Evolutionary conservation across 1,140 invertebrate species (phyloP).

Genomic region (Trigoniulus corallinus): DNA sequence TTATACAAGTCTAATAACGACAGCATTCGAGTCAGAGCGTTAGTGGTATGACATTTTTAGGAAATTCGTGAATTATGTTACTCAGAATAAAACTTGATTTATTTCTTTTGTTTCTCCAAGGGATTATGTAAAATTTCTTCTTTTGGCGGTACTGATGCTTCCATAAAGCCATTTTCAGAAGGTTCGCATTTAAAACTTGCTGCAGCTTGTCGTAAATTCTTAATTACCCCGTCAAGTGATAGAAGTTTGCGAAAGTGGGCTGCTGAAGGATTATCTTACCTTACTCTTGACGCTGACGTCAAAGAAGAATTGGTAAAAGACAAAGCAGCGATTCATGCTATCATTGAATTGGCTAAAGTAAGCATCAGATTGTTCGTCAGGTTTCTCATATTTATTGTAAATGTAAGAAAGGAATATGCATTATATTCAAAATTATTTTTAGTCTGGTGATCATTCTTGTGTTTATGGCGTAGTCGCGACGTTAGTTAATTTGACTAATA

Average conservation of each 20-base stretch:
- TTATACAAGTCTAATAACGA: conserved; percentile 85
- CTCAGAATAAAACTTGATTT: background rate
- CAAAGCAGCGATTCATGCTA: conserved; percentile 53
- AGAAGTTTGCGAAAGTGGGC: conserved; percentile 86
- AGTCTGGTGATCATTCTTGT: conserved; percentile 56
- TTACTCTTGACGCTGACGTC: conserved; percentile 94
- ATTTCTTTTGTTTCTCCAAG: conserved; percentile 16
- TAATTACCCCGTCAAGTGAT: conserved; percentile 72
- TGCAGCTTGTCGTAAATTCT: conserved; percentile 77
- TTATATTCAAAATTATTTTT: conserved; percentile 5
- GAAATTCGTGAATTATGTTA: background rate
- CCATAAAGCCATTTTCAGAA: conserved; percentile 82
- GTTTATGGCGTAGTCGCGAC: conserved; percentile 87
- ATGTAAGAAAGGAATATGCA: too few species aligned
- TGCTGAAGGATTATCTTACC: conserved; percentile 89
- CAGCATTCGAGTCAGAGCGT: conserved; percentile 60
- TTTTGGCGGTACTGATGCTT: conserved; percentile 89
- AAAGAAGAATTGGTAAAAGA: conserved; percentile 93
- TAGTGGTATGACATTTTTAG: conserved; percentile 35
- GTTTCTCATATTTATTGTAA: conserved; percentile 1
- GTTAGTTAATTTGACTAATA: conserved; percentile 92
- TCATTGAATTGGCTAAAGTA: conserved; percentile 65
- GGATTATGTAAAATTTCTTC: conserved; percentile 95
- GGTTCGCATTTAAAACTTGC: conserved; percentile 85
- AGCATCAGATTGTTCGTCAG: background rate